Base-by-base conservation (phyloP, 2,888 invertebrate species). In the Drosophila stalkeri region DNA sequence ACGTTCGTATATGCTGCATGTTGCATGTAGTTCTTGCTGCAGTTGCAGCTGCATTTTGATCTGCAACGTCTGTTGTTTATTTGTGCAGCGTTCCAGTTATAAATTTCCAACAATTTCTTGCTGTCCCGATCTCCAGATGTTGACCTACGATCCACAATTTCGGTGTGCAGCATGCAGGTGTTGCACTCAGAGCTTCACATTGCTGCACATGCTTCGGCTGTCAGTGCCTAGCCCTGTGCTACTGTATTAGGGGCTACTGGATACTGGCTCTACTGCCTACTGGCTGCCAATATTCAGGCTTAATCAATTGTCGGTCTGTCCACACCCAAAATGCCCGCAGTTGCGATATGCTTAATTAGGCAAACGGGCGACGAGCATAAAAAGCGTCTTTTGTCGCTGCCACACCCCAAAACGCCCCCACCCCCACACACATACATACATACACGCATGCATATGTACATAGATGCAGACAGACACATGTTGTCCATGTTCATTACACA, bases 361-460 rank as follows among this genome's bases (percentile, higher is more conserved):
- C 84, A 84, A 84, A 86, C 80, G 80, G 83, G 88, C 86, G 81
- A 77, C 72, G 84, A 75, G 84, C 79, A 85, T 89, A 79, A 84
- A 89, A 85, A 79, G 84, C 84, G 81, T 86, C 84, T 89, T 89
- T 89, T 89, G 87, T 89, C 85, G 84, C 76, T 80, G 84, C 89
- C 82, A 80, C 81, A 76, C 81, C 83, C 81, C 83, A 63, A 63
- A 41, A 57, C 80, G 70, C 72, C 51, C 54, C 59, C 31, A 54
- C 43, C 33, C 61, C 51, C 46, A 46, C 52, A 33, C 37, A 56
- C 23, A 57, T 35, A 54, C 46, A 52, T 44, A 37, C 33, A 56
- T 14, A 54, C 37, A 52, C 41, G 27, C 33, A 52, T 31, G 54
- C 44, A 51, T 37, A 56, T 5, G 52, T 18, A 64, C 49, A 44